Evolutionary conservation across 1,140 invertebrate genomes (phyloP), one percentile per base, ranked within the genome.

Genomic region (Medauroidea extradentata): DNA sequence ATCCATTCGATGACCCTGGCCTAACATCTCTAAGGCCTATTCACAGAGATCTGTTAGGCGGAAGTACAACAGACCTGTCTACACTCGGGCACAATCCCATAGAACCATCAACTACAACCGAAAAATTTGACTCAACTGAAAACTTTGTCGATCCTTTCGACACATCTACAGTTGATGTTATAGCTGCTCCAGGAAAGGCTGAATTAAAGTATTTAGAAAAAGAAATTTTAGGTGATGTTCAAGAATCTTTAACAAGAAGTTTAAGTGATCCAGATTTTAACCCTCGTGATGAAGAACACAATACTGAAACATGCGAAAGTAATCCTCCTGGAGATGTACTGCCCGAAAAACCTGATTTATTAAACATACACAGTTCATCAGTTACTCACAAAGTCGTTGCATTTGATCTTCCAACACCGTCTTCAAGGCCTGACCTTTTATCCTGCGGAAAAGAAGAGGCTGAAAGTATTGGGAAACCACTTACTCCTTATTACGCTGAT

Each of bases 141-240:
- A 72, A 81, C 14, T 81, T 78, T 44, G 83, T 85, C 16, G 91
- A 94, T 79, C 91, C 90, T 0, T 93, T 93, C 65, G 90, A 93
- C 67, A 93, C 91, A 3, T 91, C 90, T 0, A 81, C 83, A 13
- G 80, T 91, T 8, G 82, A 87, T 67, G 81, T 83, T 24, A 75
- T 85, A 18, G 80, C 83, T 43, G 82, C 85, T 59, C 88, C 89
- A 1, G 86, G 88, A 55, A 85, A 85, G 75, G 81, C 86, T 11
- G 90, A 93, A 75, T 69, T 93, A 5, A 90, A 89, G 70, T 82
- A 86, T 66, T 71, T 92, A 18, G 89, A 92, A 75, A 82, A 86
- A 67, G 89, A 92, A 73, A 68, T 92, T 11, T 78, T 91, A 3
- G 82, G 78, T 21, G 76, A 81, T 27, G 60, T 65, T 7, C 60